phyloP scores from a whole-genome alignment of 1,140 invertebrate species.

The Lepidostoma basale region DNA sequence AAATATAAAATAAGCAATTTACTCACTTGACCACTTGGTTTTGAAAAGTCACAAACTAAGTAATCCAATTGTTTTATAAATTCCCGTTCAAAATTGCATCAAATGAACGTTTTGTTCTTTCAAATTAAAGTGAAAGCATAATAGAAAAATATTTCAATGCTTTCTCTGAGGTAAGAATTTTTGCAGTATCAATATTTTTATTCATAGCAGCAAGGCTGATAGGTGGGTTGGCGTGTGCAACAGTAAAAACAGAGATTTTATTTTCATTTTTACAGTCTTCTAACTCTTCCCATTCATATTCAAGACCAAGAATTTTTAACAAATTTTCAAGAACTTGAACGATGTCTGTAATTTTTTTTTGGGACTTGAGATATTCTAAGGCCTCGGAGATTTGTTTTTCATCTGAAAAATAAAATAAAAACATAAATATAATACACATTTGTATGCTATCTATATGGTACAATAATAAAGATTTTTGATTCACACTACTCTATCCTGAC shows the following conservation, averaged over 20 bases:
- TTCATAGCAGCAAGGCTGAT: neutral
- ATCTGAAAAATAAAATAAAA: slow-evolving; percentile 6
- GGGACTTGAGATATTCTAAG: neutral
- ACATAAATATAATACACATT: neutral
- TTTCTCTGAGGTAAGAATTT: neutral
- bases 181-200: neutral
- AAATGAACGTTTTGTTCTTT: too few species aligned
- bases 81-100: too few species aligned
- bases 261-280: neutral
- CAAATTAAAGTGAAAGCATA: slow-evolving; percentile 11
- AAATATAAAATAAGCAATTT: too few species aligned
- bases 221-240: slow-evolving; percentile 4
- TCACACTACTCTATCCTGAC: too few species aligned
- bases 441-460: too few species aligned
- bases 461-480: too few species aligned
- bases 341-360: neutral
- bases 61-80: too few species aligned
- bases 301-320: neutral
- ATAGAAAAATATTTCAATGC: slow-evolving; percentile 16
- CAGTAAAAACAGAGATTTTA: neutral
- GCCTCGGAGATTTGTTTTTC: neutral
- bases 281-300: neutral
- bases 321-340: neutral
- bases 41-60: too few species aligned
- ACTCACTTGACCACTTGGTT: too few species aligned